These are phyloP conservation scores for Hycleus phaleratus DNA, from an alignment of 1,140 invertebrate species.

Conservation along the genomic window DNA sequence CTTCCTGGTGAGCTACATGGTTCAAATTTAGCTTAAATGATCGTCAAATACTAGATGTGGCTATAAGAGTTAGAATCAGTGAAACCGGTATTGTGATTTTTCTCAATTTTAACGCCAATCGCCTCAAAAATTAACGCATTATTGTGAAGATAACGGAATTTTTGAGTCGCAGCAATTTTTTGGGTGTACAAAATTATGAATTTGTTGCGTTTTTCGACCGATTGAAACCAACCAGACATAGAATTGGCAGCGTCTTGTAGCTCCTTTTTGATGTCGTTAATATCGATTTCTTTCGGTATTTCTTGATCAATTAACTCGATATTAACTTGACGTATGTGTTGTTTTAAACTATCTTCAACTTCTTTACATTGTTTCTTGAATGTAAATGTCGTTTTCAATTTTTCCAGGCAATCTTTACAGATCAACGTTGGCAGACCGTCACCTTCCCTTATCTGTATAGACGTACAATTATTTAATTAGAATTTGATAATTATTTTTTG, in stretches of 20 bases:
- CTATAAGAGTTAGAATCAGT: no score
- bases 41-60: no score
- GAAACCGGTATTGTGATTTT: no score
- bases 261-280: slow-evolving; percentile 31
- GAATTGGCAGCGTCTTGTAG: slow-evolving; percentile 24
- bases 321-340: slow-evolving; percentile 15
- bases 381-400: slow-evolving; percentile 30
- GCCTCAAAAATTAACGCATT: no score
- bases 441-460: slow-evolving; percentile 23
- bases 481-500: not conserved
- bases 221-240: not conserved
- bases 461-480: not conserved
- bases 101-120: no score
- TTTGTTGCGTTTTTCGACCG: not conserved
- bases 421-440: slow-evolving; percentile 34
- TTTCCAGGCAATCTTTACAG: slow-evolving; percentile 32
- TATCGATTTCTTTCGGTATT: slow-evolving; percentile 24
- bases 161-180: not conserved
- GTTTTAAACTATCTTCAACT: slow-evolving; percentile 30
- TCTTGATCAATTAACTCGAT: no score
- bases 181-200: slow-evolving; percentile 1
- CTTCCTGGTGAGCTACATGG: no score
- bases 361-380: slow-evolving; percentile 35
- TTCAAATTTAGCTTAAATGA: no score
- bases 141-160: no score